phyloP scores from a whole-genome alignment of 2,113 vertebrate genomes.

The Synchiropus splendidus region DNA sequence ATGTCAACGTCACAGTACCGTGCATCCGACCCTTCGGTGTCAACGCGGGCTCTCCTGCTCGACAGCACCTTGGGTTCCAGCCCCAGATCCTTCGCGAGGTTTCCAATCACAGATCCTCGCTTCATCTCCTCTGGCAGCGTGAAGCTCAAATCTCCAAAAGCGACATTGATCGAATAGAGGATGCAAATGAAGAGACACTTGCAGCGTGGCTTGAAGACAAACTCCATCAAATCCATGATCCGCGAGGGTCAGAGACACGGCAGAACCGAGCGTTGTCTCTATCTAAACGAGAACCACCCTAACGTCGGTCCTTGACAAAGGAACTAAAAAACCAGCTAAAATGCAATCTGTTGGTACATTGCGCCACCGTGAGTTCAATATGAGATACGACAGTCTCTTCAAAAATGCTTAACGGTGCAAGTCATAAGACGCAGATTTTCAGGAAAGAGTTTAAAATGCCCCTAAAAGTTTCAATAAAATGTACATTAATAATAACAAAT shows the following conservation, averaged over 20 bases:
- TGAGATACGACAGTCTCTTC: background rate
- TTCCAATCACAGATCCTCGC: conserved; percentile 60
- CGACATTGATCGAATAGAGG: background rate
- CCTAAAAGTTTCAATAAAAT: too few species aligned
- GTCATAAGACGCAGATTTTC: too few species aligned
- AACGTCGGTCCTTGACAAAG: background rate
- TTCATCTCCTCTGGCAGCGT: conserved; percentile 68
- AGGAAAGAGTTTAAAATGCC: too few species aligned
- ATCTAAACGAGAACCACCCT: background rate
- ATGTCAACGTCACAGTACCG: conserved; percentile 59
- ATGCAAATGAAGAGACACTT: conserved; percentile 10
- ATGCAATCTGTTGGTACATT: conserved; percentile 9
- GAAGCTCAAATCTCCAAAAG: conserved; percentile 57
- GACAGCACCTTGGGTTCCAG: conserved; percentile 39
- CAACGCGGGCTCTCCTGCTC: conserved; percentile 42
- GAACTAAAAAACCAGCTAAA: background rate
- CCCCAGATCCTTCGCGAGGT: conserved; percentile 67
- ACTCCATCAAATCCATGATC: background rate
- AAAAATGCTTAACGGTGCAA: too few species aligned
- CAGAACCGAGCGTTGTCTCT: background rate
- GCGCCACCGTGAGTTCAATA: conserved; percentile 36
- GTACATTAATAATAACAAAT: too few species aligned
- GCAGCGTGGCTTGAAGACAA: background rate
- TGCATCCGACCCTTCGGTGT: conserved; percentile 32
- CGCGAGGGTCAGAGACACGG: background rate